Base-by-base conservation (phyloP, 2,888 invertebrate genomes). In the Mermis nigrescens region DNA sequence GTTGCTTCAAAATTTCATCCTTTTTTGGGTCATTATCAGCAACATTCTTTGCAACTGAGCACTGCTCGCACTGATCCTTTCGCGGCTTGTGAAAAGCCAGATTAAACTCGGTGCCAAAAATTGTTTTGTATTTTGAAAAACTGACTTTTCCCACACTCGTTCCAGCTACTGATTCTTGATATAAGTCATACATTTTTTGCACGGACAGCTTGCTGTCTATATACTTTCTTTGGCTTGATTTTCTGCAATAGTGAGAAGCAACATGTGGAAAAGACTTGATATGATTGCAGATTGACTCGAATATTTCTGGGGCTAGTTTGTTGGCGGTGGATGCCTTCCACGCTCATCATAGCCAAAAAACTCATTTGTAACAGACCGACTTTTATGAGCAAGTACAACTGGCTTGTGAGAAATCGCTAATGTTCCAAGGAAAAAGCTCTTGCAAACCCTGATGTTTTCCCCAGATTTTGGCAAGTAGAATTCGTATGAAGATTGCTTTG, bases 101-200 rank as follows among this genome's bases (percentile, higher is more conserved):
- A 57, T 59, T 59, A 29, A 19, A 59, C n/a, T 59, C 27, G 7
- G 22, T 59, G 27, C 45, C 32, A 45, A 59, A 59, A 24, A 59
- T 32, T 3, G 19, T 19, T 12, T 24, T 15, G 46, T 57, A 59
- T 19, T n/a, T 60, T 12, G 27, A 3, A 19, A n/a, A 26, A 15
- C 24, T 32, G 15, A 45, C 31, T 19, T 24, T 22, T 60, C 59
- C 46, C 46, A 27, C 7, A n/a, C 31, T 19, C 46, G 19, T 28
- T n/a, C n/a, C n/a, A n/a, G n/a, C n/a, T n/a, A n/a, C n/a, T n/a
- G n/a, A n/a, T 59, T 31, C 45, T 46, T 59, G 15, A 31, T 29
- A 59, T n/a, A 59, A 29, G 19, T 32, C 38, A 29, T 58, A 59
- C 58, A 59, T 59, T 56, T 59, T 57, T 3, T 28, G 31, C 3